Base-by-base conservation (phyloP, 2,888 invertebrate species). In the Dasypogon diadema region DNA sequence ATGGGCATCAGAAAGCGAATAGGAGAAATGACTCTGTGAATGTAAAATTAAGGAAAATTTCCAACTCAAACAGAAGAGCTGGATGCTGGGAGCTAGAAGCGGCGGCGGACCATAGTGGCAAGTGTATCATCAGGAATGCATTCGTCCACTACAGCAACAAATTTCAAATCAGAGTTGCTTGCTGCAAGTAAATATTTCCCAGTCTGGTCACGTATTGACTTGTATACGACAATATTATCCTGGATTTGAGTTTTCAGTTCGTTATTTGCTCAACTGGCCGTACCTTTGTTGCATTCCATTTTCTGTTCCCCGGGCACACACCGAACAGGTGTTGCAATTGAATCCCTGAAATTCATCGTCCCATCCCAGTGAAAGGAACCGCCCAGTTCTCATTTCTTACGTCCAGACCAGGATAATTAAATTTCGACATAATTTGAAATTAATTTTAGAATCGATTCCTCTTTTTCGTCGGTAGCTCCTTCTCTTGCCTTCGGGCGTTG, bases 181-280 rank as follows among this genome's bases (percentile, higher is more conserved):
- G 37, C 42, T 58, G 56, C 37, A 26, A 46, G 46, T 24, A 73
- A 58, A 58, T 26, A 24, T 46, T 73, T 37, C 26, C 26, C 16
- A 75, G 14, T 37, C 65, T 24, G 26, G 65, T 65, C 75, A 75
- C 75, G 75, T 75, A 75, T 75, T 75, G 68, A 75, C 75, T 75
- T 75, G 65, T 65, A 68, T 75, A 75, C 75, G 75, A 75, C 75
- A 75, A 68, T 75, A 65, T 68, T 68, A 65, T 75, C 68, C 65
- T n/a, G 65, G 65, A 75, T 75, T 75, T 56, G 63, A 75, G 65
- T 65, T 75, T 75, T 75, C 74, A 74, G 74, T 74, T 60, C 56
- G 74, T 63, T 74, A 74, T 74, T 74, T 63, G 56, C 56, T 42
- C 74, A 58, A 58, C 58, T 74, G 58, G 54, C 74, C 74, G 46